Conservation (phyloP, 2,113 vertebrate species). For the Phrynosoma blainvillii region DNA sequence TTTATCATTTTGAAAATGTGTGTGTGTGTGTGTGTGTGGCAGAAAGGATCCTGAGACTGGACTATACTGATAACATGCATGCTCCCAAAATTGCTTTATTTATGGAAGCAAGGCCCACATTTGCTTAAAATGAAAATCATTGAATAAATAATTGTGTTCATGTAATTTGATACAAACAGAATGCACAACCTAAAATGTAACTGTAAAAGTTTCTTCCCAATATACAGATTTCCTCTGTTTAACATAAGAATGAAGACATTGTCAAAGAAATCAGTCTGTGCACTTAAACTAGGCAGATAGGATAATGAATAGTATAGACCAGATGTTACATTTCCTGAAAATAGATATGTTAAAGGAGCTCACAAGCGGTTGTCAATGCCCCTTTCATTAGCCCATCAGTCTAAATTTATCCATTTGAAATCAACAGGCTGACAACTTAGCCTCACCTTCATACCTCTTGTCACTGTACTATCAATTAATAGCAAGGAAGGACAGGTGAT, state of each 20-base stretch:
- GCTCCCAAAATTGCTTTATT: conserved; percentile 42
- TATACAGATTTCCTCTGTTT: conserved; percentile 67
- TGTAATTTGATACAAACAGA: conserved; percentile 69
- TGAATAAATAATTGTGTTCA: conserved; percentile 59
- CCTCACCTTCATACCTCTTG: conserved; percentile 54
- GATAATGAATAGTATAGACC: conserved; percentile 77
- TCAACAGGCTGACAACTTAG: conserved; percentile 76
- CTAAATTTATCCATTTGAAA: conserved; percentile 60
- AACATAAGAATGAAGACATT: conserved; percentile 83
- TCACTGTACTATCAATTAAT: not conserved
- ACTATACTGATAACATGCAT: conserved; percentile 13
- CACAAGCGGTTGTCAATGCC: conserved; percentile 78
- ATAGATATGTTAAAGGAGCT: conserved; percentile 84
- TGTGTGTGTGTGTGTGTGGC: too few species aligned
- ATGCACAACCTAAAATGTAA: conserved; percentile 65
- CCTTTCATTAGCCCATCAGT: conserved; percentile 85
- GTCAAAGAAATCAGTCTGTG: conserved; percentile 77
- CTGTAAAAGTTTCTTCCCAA: conserved; percentile 60
- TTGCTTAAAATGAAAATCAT: conserved; percentile 54
- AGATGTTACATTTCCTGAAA: conserved; percentile 92
- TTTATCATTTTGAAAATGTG: too few species aligned
- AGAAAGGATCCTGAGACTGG: not conserved
- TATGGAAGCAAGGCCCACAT: conserved; percentile 36
- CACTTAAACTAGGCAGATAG: conserved; percentile 71
- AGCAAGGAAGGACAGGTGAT: conserved; percentile 4